A percentile compares a stretch with the other conserved stretches of the same genome.
Conservation (phyloP, 2,113 vertebrate species). For the Eretmochelys imbricata region DNA sequence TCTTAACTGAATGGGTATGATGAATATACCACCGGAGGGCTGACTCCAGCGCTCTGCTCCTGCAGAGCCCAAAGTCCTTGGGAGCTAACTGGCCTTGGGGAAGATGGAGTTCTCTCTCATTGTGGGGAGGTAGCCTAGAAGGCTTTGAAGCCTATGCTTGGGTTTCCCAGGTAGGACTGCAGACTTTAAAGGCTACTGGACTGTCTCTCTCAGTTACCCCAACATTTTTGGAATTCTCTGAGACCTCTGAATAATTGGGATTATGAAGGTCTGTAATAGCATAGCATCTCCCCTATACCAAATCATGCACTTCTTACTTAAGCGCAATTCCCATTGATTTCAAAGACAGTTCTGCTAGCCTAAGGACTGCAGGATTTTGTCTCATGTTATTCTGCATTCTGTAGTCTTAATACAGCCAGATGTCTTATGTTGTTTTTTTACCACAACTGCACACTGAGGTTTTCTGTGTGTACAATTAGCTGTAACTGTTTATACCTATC, state of each 20-base stretch:
- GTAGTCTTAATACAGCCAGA: background rate
- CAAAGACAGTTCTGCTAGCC: background rate
- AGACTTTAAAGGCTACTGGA: rapidly evolving
- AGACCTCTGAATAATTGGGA: background rate
- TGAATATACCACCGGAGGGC: background rate
- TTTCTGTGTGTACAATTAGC: background rate
- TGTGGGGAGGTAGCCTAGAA: background rate
- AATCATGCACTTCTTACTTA: background rate
- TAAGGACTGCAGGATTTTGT: background rate
- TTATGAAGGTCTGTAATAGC: background rate
- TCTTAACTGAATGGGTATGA: background rate
- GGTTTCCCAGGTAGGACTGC: background rate
- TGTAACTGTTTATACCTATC: background rate
- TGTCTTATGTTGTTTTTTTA: background rate
- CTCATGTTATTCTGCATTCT: background rate
- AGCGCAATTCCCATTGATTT: background rate
- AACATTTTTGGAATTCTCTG: background rate
- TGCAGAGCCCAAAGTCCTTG: background rate
- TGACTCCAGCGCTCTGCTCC: background rate
- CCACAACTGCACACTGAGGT: rapidly evolving
- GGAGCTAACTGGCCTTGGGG: background rate
- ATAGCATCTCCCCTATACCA: background rate
- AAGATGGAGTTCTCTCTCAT: background rate
- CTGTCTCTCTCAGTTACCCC: background rate
- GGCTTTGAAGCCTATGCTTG: rapidly evolving